Evolutionary conservation across 2,888 invertebrate species (phyloP), one percentile per base, ranked within the genome.

Genomic region (Camponotus fellah): DNA sequence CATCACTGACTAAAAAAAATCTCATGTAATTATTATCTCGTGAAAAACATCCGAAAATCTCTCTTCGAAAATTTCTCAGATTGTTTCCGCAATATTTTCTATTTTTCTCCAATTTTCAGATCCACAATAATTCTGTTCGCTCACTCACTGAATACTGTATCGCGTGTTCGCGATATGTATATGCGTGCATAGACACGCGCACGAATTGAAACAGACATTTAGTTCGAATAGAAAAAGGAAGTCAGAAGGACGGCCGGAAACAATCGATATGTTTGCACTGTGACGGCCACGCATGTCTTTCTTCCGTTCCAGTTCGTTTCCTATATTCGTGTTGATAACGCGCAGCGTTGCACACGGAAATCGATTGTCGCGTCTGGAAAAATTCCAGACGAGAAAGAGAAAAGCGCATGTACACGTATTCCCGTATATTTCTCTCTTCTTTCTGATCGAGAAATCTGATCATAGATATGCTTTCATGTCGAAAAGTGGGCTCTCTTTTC

Each of bases 251-350:
- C 58, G 83, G 72, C 68, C 69, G 84, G 77, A 83, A 83, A 91
- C 84, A 91, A 91, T 92, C 90, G 87, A 90, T 89, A 91, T 89
- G 85, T 87, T 87, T 84, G 85, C 86, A 86, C 87, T 85, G 82
- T 86, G 85, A 84, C 82, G 85, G 84, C 82, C 84, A 85, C 85
- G 83, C 83, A 69, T 85, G 80, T 82, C 79, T 84, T 80, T 81
- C 77, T 75, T 82, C 74, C 37, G 21, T 64, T 71, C 75, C 49
- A 65, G 82, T 62, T 82, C 43, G 68, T 49, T 75, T 72, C 65
- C 64, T 66, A 43, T 46, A 68, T 60, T 80, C 68, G 68, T 37
- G 60, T 40, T 34, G 80, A 43, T 40, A 64, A 53, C 80, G 82
- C 72, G 60, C 74, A 60, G 60, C 56, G 34, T 68, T 80, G 49